Conservation (phyloP, 2,797 vertebrate genomes). For the Agapornis canus region DNA sequence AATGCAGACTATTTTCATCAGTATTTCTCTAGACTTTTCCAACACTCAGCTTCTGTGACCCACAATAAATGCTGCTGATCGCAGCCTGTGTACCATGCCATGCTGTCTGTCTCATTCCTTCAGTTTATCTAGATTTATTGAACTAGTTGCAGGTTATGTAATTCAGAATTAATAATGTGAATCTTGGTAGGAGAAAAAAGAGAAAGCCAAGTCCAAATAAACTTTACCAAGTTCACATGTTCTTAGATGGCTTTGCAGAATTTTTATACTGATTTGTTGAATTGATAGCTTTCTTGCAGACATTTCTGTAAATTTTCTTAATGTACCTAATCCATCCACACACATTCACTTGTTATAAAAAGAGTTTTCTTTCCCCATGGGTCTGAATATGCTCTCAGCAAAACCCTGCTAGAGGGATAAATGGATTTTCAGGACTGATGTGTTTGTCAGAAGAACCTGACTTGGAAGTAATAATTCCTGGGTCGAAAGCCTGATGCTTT, state of each 20-base stretch:
- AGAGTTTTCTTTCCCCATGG: fast-evolving
- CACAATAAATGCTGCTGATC: not conserved
- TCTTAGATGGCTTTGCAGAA: not conserved
- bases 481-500: not conserved
- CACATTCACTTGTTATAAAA: not conserved
- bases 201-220: not conserved
- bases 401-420: not conserved
- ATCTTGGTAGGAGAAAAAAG: not conserved
- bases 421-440: not conserved
- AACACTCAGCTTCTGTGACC: not conserved
- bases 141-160: not conserved
- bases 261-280: not conserved
- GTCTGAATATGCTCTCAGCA: not conserved
- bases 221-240: not conserved
- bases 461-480: not conserved
- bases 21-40: not conserved
- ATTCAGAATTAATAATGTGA: not conserved
- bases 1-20: not conserved
- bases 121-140: not conserved
- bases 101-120: not conserved
- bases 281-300: not conserved
- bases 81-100: not conserved
- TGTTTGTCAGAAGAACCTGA: not conserved
- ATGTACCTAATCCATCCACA: not conserved
- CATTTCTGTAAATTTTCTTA: not conserved